Conservation (phyloP, 2,113 vertebrate genomes). For the Forbesichthys papilliferus region DNA sequence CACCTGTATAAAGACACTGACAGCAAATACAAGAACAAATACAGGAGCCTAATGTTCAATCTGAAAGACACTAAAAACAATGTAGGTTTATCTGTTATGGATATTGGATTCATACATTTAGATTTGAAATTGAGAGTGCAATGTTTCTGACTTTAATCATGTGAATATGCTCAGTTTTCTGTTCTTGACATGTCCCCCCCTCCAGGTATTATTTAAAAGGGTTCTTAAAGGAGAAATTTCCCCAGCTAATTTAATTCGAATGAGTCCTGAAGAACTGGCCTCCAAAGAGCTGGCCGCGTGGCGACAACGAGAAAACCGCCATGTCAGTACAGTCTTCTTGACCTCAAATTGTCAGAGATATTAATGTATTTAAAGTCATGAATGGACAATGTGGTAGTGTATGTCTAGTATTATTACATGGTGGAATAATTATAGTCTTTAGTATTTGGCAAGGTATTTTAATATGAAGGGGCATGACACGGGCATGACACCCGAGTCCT, state of each 20-base stretch:
- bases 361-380: too few relatives aligned
- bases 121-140: not conserved
- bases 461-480: too few relatives aligned
- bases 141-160: not conserved
- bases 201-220: slow-evolving; percentile 91
- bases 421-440: too few relatives aligned
- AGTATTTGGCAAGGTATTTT: too few relatives aligned
- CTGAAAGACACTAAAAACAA: slow-evolving; percentile 98
- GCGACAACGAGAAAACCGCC: slow-evolving; percentile 95
- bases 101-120: not conserved
- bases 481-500: too few relatives aligned
- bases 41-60: slow-evolving; percentile 98
- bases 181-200: not conserved
- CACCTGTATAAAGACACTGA: slow-evolving; percentile 96
- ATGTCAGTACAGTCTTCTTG: slow-evolving; percentile 77
- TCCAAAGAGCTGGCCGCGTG: slow-evolving; percentile 97
- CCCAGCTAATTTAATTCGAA: slow-evolving; percentile 90
- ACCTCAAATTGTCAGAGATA: too few relatives aligned
- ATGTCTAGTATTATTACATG: too few relatives aligned
- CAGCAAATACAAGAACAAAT: slow-evolving; percentile 98
- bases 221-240: slow-evolving; percentile 95
- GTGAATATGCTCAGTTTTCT: not conserved
- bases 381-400: too few relatives aligned
- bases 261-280: slow-evolving; percentile 97
- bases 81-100: slow-evolving; percentile 73